Evolutionary conservation across 2,113 vertebrate species (phyloP).

Genomic region (Nestor notabilis): DNA sequence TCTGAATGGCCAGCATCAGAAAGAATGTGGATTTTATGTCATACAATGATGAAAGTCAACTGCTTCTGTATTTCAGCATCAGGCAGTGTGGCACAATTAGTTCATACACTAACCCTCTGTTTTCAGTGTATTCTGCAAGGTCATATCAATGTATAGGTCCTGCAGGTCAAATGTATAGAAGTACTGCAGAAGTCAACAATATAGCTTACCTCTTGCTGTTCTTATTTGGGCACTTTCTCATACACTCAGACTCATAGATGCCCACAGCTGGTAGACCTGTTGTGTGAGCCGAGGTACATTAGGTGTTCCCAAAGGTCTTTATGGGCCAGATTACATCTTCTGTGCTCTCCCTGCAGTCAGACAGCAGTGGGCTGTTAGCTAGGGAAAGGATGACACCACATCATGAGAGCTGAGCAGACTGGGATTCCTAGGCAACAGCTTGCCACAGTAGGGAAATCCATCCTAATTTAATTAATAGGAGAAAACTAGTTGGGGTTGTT

Average conservation of each 20-base stretch:
- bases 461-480: background rate
- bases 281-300: background rate
- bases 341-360: background rate
- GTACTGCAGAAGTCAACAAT: background rate
- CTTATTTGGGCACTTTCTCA: background rate
- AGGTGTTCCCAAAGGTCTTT: background rate
- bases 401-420: background rate
- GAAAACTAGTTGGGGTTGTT: background rate
- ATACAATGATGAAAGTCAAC: background rate
- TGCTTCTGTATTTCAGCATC: background rate
- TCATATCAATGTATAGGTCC: background rate
- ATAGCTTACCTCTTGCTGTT: background rate
- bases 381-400: fast-evolving
- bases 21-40: background rate
- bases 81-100: background rate
- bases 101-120: background rate
- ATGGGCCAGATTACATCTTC: background rate
- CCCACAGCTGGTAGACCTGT: background rate
- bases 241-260: background rate
- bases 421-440: background rate
- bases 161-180: background rate
- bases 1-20: background rate
- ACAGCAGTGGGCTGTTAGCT: background rate
- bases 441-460: background rate
- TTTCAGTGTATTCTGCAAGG: background rate